These are phyloP conservation scores for pig (Sus scrofa) DNA, from an alignment of 2,113 vertebrate genomes.

Conservation along the genomic window T2T-Sscrofa CM000814.6:102728001-102728500, in stretches of 20 bases:
- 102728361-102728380: neutral
- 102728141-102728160: neutral
- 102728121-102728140: neutral
- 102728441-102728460: neutral
- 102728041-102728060: neutral
- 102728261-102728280: neutral
- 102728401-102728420: neutral
- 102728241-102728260: neutral
- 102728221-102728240: neutral
- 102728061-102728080: neutral
- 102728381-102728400: neutral
- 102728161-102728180: neutral
- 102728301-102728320: neutral
- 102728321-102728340: neutral
- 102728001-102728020: neutral
- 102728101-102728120: neutral
- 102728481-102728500: neutral
- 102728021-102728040: neutral
- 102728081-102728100: neutral
- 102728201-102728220: neutral
- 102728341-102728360: too few species aligned
- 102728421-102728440: neutral
- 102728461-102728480: neutral
- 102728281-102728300: neutral
- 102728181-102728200: neutral